Base-by-base conservation (phyloP, 2,888 invertebrate genomes). In the Drosophila falleni region DNA sequence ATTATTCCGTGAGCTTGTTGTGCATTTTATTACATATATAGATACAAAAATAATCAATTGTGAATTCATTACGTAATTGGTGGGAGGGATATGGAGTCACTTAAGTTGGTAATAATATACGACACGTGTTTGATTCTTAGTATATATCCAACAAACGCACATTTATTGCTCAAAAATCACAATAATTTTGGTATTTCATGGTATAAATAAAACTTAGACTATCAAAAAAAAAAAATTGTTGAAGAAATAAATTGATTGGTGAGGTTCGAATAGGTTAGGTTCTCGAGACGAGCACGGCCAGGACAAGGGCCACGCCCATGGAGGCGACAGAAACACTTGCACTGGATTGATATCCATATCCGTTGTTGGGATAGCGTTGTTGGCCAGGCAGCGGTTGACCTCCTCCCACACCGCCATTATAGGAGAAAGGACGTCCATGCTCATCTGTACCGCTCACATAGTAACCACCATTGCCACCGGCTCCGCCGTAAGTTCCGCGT, bases 371-470 rank as follows among this genome's bases (percentile, higher is more conserved):
- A 47, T 78, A 78, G 3, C 76, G 75, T 0, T 69, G 69, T 19
- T 68, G 76, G 4, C 67, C 76, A 9, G 75, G 71, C 64, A 63
- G 23, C 0, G 68, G 51, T 2, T 74, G 69, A 3, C 70, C 79
- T n/a, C 70, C 79, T n/a, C 56, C 49, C 8, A 41, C 46, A 29
- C 74, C 77, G 13, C 84, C 78, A 11, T 83, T 83, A 16, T 86
- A 86, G 33, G 86, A 72, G 39, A 61, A 86, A 37, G 89, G 89
- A 0, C 89, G 70, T 1, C 86, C 86, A n/a, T 88, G 89, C 69
- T 89, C 86, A n/a, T 86, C 89, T 16, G 74, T 87, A 44, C 85
- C 87, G 35, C 79, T 68, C 3, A 89, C 74, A 13, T 89, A 89
- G 70, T 87, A 86, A 37, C 77, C 85, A 0, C 85, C 85, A 31